Conservation (phyloP, 92 coral and sea anemone genomes). For the Actinostola sp. region DNA sequence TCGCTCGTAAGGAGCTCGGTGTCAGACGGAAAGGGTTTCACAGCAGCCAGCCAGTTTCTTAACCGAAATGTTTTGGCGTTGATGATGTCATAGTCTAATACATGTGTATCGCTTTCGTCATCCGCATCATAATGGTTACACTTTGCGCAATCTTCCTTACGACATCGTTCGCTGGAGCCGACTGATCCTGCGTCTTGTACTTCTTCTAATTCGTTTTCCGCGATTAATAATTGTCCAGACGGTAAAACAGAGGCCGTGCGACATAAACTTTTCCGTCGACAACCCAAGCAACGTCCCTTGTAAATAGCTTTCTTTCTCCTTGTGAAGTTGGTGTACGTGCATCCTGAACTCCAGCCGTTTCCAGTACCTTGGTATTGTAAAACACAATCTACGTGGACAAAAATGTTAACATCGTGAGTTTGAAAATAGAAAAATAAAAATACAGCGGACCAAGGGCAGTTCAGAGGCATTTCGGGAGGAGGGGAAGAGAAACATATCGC, state of each 20-base stretch:
- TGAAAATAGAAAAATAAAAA: background rate
- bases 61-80: constrained; percentile 61
- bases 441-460: no score
- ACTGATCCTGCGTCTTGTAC: background rate
- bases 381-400: background rate
- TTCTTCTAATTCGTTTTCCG: background rate
- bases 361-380: constrained; percentile 39
- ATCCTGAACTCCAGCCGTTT: constrained; percentile 89
- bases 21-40: constrained; percentile 18
- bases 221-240: constrained; percentile 58
- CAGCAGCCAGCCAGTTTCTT: constrained; percentile 61
- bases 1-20: constrained; percentile 8
- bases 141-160: constrained; percentile 16
- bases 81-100: constrained; percentile 66
- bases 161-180: constrained; percentile 23
- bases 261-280: constrained; percentile 53
- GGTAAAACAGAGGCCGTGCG: constrained; percentile 79
- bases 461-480: no score
- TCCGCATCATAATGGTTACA: constrained; percentile 78
- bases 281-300: constrained; percentile 14
- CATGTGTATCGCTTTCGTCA: constrained; percentile 63
- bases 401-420: background rate
- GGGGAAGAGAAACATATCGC: no score
- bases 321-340: constrained; percentile 19
- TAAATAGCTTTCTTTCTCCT: constrained; percentile 10